phyloP scores from a whole-genome alignment of 2,888 invertebrate genomes.

The Drosophila ezoana region DNA sequence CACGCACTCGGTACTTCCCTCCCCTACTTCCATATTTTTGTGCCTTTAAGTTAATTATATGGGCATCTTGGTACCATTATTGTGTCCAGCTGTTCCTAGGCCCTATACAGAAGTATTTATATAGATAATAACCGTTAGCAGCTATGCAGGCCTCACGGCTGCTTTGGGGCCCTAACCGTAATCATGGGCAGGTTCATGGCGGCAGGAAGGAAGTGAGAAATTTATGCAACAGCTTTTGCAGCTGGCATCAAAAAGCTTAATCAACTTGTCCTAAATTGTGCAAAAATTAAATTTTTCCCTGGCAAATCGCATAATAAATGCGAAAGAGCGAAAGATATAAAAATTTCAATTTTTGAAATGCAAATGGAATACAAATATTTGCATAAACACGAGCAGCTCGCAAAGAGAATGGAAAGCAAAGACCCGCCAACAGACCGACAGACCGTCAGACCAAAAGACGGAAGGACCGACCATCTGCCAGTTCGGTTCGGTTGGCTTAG shows the following conservation, averaged over 20 bases:
- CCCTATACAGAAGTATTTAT: constrained; percentile 39
- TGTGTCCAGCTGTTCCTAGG: constrained; percentile 19
- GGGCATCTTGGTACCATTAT: constrained; percentile 19
- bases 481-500: constrained; percentile 36
- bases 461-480: constrained; percentile 36
- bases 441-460: too few relatives aligned
- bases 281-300: constrained; percentile 57
- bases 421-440: constrained; percentile 6
- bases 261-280: constrained; percentile 73
- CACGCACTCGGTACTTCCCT: not conserved
- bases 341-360: constrained; percentile 80
- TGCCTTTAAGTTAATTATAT: constrained; percentile 30
- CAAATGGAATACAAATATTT: constrained; percentile 80
- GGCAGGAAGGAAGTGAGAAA: constrained; percentile 10
- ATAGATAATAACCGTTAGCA: constrained; percentile 36
- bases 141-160: constrained; percentile 4
- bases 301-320: constrained; percentile 70
- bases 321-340: constrained; percentile 56
- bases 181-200: constrained; percentile 10
- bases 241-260: constrained; percentile 71
- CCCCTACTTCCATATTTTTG: not conserved
- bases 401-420: constrained; percentile 44
- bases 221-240: constrained; percentile 64
- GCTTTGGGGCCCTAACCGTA: constrained; percentile 10
- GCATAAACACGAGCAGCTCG: constrained; percentile 69